Evolutionary conservation across 2,888 invertebrate genomes (phyloP), one percentile per base, ranked within the genome.

Genomic region (Agrotis clavis): DNA sequence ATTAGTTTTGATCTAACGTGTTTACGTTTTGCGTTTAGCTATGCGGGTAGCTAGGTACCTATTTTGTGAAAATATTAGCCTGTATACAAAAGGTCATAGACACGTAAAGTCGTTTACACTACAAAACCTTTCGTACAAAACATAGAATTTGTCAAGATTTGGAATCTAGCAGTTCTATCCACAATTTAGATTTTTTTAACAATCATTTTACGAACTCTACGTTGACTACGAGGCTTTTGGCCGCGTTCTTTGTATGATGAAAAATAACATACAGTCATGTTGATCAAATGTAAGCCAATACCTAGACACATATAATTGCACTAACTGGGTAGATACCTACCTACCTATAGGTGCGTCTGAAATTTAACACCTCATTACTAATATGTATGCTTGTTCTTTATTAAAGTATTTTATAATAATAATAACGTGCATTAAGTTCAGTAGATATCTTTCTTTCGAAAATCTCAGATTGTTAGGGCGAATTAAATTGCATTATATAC

Each of bases 301-400:
- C 16, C 18, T 48, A 77, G 48, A 48, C 41, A 45, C 30, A 56
- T 54, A 54, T 70, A 77, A 54, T 53, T 45, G 54, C 41, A 61
- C 30, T 74, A n/a, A 11, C 21, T 53, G 50, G n/a, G 5, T 72
- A 53, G 30, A 61, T 41, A 45, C n/a, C n/a, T n/a, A n/a, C n/a
- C n/a, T n/a, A n/a, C n/a, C n/a, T n/a, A n/a, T n/a, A n/a, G n/a
- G n/a, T 66, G 53, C 51, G 45, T 61, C 30, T 50, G 74, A 56
- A 70, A 70, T 51, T 60, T 67, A 76, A 79, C 54, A 76, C 79
- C 79, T 48, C 41, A 79, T 30, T 56, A 50, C 50, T 79, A 72
- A 73, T 71, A 47, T 50, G 54, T 5, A 30, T 50, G 70, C 61
- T 30, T 56, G 50, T 50, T 70, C 41, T 61, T 70, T 50, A 70